These are phyloP conservation scores for Trachelus tabidus DNA, from an alignment of 2,888 invertebrate genomes.

Conservation along the genomic window DNA sequence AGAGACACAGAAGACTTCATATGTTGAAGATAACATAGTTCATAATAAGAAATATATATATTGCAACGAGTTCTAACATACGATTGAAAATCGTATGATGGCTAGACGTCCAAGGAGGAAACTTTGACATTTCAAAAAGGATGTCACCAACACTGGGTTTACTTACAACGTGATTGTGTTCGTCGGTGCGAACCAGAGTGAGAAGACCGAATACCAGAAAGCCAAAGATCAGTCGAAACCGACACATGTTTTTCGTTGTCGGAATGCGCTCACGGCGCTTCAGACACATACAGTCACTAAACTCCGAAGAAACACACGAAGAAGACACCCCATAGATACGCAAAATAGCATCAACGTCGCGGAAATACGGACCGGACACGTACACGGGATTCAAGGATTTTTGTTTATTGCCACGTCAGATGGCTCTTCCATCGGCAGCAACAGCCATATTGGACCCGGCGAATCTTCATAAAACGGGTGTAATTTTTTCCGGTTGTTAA, in stretches of 20 bases:
- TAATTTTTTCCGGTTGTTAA: background rate
- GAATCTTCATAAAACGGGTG: background rate
- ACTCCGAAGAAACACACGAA: constrained; percentile 31
- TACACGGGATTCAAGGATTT: constrained; percentile 31
- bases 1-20: background rate
- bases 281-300: constrained; percentile 25
- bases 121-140: constrained; percentile 32
- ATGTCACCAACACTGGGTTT: constrained; percentile 24
- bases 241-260: constrained; percentile 39
- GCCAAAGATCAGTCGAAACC: constrained; percentile 39
- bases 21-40: background rate
- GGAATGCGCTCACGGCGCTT: constrained; percentile 45
- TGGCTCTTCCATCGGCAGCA: constrained; percentile 36
- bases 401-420: constrained; percentile 39
- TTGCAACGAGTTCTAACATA: background rate
- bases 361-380: constrained; percentile 37
- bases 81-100: background rate
- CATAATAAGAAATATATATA: background rate
- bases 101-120: background rate
- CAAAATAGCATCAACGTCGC: constrained; percentile 33
- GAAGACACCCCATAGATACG: constrained; percentile 40
- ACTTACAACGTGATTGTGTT: constrained; percentile 84
- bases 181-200: constrained; percentile 69
- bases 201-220: constrained; percentile 52
- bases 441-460: background rate